These are phyloP conservation scores for Passerina amoena DNA, from an alignment of 2,113 vertebrate genomes.

Conservation along the genomic window DNA sequence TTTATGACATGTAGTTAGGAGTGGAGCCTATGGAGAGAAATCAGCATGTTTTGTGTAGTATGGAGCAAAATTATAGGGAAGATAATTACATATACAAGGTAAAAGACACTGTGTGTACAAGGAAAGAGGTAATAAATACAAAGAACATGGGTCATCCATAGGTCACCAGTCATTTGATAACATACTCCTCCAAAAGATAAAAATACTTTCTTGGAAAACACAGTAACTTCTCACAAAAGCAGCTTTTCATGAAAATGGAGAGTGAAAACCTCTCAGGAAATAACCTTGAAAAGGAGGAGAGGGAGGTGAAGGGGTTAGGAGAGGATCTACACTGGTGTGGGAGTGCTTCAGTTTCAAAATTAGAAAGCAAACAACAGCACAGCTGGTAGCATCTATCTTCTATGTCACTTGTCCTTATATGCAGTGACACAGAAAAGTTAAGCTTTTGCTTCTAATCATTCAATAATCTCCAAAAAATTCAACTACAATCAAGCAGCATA, in stretches of 20 bases:
- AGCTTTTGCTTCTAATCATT: slow-evolving; percentile 42
- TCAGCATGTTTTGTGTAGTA: background rate
- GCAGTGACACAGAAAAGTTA: slow-evolving; percentile 42
- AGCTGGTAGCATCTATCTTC: slow-evolving; percentile 49
- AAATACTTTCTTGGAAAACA: background rate
- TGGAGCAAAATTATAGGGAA: background rate
- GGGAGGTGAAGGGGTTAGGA: slow-evolving; percentile 31
- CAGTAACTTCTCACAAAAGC: background rate
- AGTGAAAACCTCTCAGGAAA: slow-evolving; percentile 11
- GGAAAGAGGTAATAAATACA: background rate
- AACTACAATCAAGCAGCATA: background rate
- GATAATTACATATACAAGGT: background rate
- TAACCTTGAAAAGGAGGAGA: background rate
- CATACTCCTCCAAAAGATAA: background rate
- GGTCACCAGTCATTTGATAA: background rate
- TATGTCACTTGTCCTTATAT: slow-evolving; percentile 35
- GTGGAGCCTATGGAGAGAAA: background rate
- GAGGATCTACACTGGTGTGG: slow-evolving; percentile 1
- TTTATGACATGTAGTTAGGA: background rate
- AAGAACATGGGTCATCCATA: background rate
- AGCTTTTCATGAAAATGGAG: background rate
- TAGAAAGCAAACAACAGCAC: slow-evolving; percentile 58
- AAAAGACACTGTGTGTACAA: background rate
- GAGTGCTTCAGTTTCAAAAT: slow-evolving; percentile 49
- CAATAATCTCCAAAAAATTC: background rate